Base-by-base conservation (phyloP, 1,140 invertebrate species). In the Hyles vespertilio region DNA sequence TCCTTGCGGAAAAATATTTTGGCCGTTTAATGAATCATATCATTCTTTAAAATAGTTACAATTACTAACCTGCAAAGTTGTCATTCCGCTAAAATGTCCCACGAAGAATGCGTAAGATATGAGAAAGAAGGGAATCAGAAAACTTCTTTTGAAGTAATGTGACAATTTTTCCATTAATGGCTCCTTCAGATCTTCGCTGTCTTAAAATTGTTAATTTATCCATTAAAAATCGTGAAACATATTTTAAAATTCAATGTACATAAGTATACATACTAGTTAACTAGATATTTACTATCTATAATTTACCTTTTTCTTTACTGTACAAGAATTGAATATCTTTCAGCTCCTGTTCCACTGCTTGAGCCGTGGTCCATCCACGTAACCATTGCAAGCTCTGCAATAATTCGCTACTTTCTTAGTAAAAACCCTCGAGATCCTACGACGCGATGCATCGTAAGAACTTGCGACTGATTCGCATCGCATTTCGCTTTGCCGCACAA, bases 81-180 rank as follows among this genome's bases (percentile, higher is more conserved):
- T 92, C 81, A 92, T 92, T 2, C 95, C 94, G 22, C 93, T 93
- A 59, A 95, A 95, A 59, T 94, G 91, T 0, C 92, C 90, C 2
- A 94, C 88, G 67, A 94, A 94, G 72, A 95, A 95, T 2, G 87
- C 84, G 9, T 91, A 89, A 0, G 89, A 87, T 0, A 95, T 91
- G 2, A 96, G 69, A 0, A 90, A 65, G 61, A 92, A 95, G 0
- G 94, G 94, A 11, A 89, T 67, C 6, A 93, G 74, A 70, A 95
- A 94, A 12, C 89, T 91, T 32, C 81, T 83, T 33, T 89, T 89
- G 2, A 69, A 70, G 52, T 92, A 94, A 3, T 81, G 54, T 1
- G 79, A 70, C 69, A 91, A 63, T 51, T 80, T 70, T 47, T 82
- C 67, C 9, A 32, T 51, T 7, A 75, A 53, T 9, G 72, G 66